Evolutionary conservation across 2,888 invertebrate genomes (phyloP), one percentile per base, ranked within the genome.

Genomic region (Cinara cedri): DNA sequence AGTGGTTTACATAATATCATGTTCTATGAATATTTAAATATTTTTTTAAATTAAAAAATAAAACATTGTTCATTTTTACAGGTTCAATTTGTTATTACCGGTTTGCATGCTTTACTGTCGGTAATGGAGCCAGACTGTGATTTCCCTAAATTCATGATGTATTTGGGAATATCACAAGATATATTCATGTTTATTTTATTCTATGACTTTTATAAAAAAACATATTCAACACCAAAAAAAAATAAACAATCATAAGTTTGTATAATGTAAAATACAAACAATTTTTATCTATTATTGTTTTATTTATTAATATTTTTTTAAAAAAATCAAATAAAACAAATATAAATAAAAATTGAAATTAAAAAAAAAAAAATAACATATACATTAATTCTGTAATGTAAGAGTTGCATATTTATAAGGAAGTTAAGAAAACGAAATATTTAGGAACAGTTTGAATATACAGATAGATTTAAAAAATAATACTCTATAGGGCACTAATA

Each of bases 41-140:
- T 34, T n/a, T n/a, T 24, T 55, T 44, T 34, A 42, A 13, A 4
- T n/a, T 80, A 34, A 24, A 19, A 54, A 34, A 72, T 55, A 21
- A 62, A 9, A 44, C 44, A 65, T 70, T 68, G 19, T 66, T 80
- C 72, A 82, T 57, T 66, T 86, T 24, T 87, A 91, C 87, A 91
- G 90, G 85, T 89, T 1, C 92, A 92, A 84, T 92, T 92, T 83
- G 86, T 89, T 42, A 84, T 92, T 62, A 91, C 92, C 88, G 87
- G 92, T 21, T 84, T 86, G 10, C 92, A 92, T 84, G 85, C 87
- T 34, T 86, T 87, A 84, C 88, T 88, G 2, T 86, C 88, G 57
- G 86, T 86, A 24, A 87, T 88, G 85, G 89, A 72, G 1, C 57
- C 54, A 8, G 60, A 89, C 82, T 90, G 89, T 85, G 87, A 87